A percentile compares a stretch with the other conserved stretches of the same genome.
Evolutionary conservation across 2,888 invertebrate species (phyloP).

Genomic region (Zeuzera pyrina): DNA sequence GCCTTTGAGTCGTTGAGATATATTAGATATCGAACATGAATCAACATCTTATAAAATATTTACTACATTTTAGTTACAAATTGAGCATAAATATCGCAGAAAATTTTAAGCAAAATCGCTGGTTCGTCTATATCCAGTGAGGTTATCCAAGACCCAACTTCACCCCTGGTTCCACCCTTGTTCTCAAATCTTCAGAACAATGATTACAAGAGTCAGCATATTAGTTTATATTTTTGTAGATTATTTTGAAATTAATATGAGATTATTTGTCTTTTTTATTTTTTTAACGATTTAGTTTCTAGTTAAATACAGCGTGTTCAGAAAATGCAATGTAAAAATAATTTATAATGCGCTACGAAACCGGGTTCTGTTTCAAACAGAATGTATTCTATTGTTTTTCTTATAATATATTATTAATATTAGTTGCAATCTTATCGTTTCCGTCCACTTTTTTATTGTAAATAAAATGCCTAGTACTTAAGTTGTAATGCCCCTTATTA

Average conservation of each 20-base stretch:
- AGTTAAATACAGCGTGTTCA: constrained; percentile 17
- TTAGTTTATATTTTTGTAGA: constrained; percentile 1
- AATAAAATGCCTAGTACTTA: constrained; percentile 7
- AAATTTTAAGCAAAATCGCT: too few relatives aligned
- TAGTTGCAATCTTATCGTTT: constrained; percentile 62
- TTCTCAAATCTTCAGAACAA: too few relatives aligned
- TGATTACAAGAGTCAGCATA: background rate
- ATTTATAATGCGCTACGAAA: too few relatives aligned
- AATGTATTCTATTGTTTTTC: constrained; percentile 29
- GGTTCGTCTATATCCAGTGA: too few relatives aligned
- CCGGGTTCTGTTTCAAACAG: too few relatives aligned
- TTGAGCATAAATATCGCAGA: too few relatives aligned
- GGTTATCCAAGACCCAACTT: too few relatives aligned
- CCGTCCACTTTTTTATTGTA: constrained; percentile 49
- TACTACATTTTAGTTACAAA: too few relatives aligned
- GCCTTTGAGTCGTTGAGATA: too few relatives aligned
- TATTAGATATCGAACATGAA: too few relatives aligned
- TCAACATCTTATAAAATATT: too few relatives aligned
- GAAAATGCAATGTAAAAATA: background rate
- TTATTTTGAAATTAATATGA: constrained; percentile 59
- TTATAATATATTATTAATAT: constrained; percentile 25
- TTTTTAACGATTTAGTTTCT: constrained; percentile 46
- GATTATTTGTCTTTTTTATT: constrained; percentile 61
- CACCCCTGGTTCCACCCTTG: too few relatives aligned
- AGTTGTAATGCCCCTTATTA: background rate